Evolutionary conservation across 2,797 vertebrate genomes (phyloP).

Genomic region (Alosa sapidissima): DNA sequence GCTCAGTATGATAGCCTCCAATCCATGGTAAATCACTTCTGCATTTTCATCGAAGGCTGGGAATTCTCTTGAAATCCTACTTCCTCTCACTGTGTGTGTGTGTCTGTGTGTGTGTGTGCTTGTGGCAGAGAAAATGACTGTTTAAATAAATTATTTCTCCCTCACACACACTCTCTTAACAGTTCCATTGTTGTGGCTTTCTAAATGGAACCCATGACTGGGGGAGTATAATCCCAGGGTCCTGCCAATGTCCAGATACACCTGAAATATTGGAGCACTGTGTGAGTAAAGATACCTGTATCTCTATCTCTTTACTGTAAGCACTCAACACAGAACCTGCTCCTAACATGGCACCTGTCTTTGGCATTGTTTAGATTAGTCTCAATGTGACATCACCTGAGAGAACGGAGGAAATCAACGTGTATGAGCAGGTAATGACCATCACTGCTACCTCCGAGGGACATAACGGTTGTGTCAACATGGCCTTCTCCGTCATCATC

Average conservation of each 20-base stretch:
- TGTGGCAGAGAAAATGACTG: too few species aligned
- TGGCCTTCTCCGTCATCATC: not conserved
- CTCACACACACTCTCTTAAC: not conserved
- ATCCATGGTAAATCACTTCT: not conserved
- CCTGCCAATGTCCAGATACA: not conserved
- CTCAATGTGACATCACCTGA: not conserved
- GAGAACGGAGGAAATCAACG: not conserved
- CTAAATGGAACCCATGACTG: not conserved
- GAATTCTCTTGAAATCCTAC: too few species aligned
- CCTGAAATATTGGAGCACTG: not conserved
- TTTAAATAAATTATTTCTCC: not conserved
- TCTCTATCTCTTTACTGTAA: not conserved
- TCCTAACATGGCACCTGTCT: not conserved
- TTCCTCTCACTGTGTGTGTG: too few species aligned
- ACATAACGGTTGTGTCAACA: not conserved
- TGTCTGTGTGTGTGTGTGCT: too few species aligned
- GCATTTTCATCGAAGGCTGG: not conserved
- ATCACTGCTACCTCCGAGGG: not conserved
- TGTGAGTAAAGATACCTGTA: not conserved
- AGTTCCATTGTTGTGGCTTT: not conserved
- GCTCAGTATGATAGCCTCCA: not conserved
- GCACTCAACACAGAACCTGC: not conserved
- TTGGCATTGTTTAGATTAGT: not conserved
- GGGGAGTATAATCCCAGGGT: not conserved
- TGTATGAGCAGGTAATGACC: not conserved